These are phyloP conservation scores for Hycleus cichorii DNA, from an alignment of 1,140 invertebrate species.

Conservation along the genomic window DNA sequence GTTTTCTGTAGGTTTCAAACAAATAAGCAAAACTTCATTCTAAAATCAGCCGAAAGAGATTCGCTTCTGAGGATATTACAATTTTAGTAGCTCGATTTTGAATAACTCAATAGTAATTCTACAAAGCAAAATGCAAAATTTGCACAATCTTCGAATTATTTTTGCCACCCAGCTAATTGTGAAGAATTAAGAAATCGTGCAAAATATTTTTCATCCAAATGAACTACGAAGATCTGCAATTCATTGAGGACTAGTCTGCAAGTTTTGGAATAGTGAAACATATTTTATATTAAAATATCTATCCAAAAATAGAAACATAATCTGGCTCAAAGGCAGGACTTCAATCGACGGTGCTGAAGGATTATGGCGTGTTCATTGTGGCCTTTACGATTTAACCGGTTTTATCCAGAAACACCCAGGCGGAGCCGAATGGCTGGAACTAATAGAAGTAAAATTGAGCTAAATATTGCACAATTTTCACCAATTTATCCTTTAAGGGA, in stretches of 20 bases:
- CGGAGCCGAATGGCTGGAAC: slow-evolving; percentile 62
- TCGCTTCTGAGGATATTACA: too few species aligned
- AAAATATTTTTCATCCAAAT: too few species aligned
- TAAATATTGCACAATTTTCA: neutral
- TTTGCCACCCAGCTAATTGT: too few species aligned
- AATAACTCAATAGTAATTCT: too few species aligned
- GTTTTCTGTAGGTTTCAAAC: neutral
- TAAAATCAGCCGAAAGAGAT: slow-evolving; percentile 10
- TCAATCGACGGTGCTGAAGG: slow-evolving; percentile 42
- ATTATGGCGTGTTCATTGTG: slow-evolving; percentile 70
- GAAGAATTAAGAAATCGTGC: too few species aligned
- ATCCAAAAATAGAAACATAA: too few species aligned
- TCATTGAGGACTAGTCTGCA: too few species aligned
- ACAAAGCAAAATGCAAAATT: slow-evolving; percentile 13
- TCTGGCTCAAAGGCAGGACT: slow-evolving; percentile 26
- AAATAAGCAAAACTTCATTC: slow-evolving; percentile 17
- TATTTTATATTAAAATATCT: too few species aligned
- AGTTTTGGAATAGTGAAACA: too few species aligned
- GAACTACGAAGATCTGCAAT: too few species aligned
- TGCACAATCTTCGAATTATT: slow-evolving; percentile 2
- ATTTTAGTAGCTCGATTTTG: too few species aligned
- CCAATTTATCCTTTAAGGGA: slow-evolving; percentile 35
- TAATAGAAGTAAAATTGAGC: slow-evolving; percentile 20
- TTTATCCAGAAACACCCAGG: slow-evolving; percentile 70
- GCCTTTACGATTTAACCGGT: slow-evolving; percentile 62